These are phyloP conservation scores for Anarrhichthys ocellatus DNA, from an alignment of 2,113 vertebrate genomes.

Conservation along the genomic window DNA sequence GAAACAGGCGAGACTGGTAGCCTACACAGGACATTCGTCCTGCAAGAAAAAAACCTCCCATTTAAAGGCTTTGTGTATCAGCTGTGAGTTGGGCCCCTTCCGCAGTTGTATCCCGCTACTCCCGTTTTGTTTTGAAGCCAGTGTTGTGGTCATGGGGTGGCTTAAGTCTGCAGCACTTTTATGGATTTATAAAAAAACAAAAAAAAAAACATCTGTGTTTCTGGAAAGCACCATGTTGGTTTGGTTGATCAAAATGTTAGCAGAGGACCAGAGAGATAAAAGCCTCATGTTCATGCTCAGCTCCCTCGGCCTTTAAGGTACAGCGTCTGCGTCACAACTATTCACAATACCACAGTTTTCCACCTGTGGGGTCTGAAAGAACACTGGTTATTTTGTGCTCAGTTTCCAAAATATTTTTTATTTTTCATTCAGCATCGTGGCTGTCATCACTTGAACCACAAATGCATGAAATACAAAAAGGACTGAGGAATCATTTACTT, in stretches of 20 bases:
- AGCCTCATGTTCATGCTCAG: constrained; percentile 18
- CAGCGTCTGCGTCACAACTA: constrained; percentile 40
- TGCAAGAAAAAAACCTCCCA: constrained; percentile 62
- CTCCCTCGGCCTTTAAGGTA: constrained; percentile 21
- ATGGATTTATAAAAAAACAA: not conserved
- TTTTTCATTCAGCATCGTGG: not conserved
- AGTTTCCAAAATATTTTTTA: not conserved
- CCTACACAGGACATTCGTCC: constrained; percentile 72
- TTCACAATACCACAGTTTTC: not conserved
- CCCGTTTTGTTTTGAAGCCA: constrained; percentile 47
- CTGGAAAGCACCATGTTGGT: not conserved
- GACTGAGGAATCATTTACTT: not conserved
- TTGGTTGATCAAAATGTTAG: not conserved
- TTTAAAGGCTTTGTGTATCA: constrained; percentile 73
- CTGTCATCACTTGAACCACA: constrained; percentile 35
- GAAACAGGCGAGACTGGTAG: constrained; percentile 78
- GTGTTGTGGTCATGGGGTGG: constrained; percentile 28
- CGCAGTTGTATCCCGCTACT: constrained; percentile 26
- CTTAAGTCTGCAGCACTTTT: constrained; percentile 5
- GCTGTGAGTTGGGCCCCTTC: constrained; percentile 55
- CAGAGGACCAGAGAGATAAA: not conserved
- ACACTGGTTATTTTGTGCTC: constrained; percentile 44
- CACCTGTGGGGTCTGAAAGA: constrained; percentile 21
- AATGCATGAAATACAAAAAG: not conserved
- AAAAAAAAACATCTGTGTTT: constrained; percentile 9